Base-by-base conservation (phyloP, 2,888 invertebrate species). In the Amphipoea oculea region DNA sequence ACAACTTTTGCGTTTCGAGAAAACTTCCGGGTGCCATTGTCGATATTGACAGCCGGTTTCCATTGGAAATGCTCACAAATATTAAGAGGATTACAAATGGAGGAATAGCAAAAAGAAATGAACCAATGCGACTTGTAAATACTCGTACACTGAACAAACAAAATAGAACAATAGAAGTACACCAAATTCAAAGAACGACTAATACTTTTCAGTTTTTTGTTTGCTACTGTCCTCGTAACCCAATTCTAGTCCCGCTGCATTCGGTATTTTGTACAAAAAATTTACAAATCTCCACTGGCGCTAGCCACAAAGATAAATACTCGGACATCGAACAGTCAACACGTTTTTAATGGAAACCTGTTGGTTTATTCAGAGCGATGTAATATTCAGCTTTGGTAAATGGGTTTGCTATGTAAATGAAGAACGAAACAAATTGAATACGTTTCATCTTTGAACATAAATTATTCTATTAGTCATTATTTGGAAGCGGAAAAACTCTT, bases 321-420 rank as follows among this genome's bases (percentile, higher is more conserved):
- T 69, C 74, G 48, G 54, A 77, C 79, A 84, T 86, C 79, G 82
- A 86, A 88, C 80, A 85, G 87, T 88, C 86, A 86, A 88, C 87
- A 87, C 76, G 71, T 86, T 85, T 88, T 88, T 82, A 87, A 88
- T 89, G 83, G 85, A 88, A 81, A 84, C 87, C 86, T 87, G 84
- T 88, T 87, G 86, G 86, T 82, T 86, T 88, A 88, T 87, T 86
- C 79, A 86, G 68, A 79, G 60, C 67, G 71, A 85, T 88, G 87
- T 88, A 83, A 88, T 88, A 88, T 88, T 88, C 87, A 79, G 77
- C 81, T 82, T 77, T 79, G 67, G 78, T 84, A 84, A 88, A 88
- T 88, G 85, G 80, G 85, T 85, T 88, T 85, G 69, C 74, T 82
- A 85, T 88, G 88, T 83, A 88, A 88, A 87, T 88, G 85, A 74